Base-by-base conservation (phyloP, 2,113 vertebrate genomes). In the Sardina pilchardus region DNA sequence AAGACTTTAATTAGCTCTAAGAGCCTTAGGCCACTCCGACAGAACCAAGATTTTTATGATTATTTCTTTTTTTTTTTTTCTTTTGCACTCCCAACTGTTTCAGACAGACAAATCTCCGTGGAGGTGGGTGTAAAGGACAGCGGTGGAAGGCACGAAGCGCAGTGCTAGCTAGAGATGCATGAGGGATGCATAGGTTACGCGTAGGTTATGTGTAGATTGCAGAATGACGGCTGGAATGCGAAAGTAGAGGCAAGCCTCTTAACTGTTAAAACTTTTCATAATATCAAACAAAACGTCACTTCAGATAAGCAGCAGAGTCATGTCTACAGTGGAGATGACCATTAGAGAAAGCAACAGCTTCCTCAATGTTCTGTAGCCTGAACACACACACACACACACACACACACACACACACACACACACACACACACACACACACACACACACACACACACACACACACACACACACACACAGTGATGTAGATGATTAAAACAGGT, bases 1-100 rank as follows among this genome's bases (percentile, higher is more conserved):
- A 78, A 78, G 48, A 19, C 17, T 81, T 88, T 83, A 88, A 81
- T 88, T 59, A 85, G 63, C 43, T 53, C 19, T 34, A 39, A 44
- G 44, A 14, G 34, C 82, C 81, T 81, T 71, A 21, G 47, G 71
- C 47, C 45, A 53, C 56, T 36, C 17, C 24, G 8, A 36, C 59
- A 9, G 19, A n/a, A 78, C 17, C n/a, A 43, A 56, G 45, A 80
- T 5, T 78, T 78, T 39, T 34, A 78, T 12, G 10, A 78, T 78
- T n/a, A n/a, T n/a, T n/a, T n/a, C n/a, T 71, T 71, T 26, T 12
- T 71, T 71, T 71, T 71, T 71, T n/a, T 16, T 10, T 4, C 0
- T 36, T 47, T 47, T 47, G 45, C 9, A 47, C 45, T 47, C 6
- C 71, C 12, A 17, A 78, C 34, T 16, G 34, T 78, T 36, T 78